phyloP scores from a whole-genome alignment of 2,888 invertebrate species.

The Parasteatoda lunata region DNA sequence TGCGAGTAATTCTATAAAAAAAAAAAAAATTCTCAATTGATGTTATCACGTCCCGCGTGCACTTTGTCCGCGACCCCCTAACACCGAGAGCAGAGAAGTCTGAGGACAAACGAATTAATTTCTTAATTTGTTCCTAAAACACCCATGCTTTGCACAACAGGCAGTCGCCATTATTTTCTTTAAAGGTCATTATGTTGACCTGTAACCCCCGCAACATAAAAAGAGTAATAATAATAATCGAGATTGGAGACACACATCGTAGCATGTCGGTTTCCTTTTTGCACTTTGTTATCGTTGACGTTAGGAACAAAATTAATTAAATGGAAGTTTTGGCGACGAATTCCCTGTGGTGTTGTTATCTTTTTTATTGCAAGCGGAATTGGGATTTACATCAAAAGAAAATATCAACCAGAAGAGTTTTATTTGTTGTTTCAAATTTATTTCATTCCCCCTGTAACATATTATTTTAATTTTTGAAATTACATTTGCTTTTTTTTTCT shows the following conservation, averaged over 20 bases:
- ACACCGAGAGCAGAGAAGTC: background rate
- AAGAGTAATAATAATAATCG: conserved; percentile 6
- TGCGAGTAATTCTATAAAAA: too few species aligned
- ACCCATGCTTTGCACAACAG: conserved; percentile 24
- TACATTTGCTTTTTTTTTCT: too few species aligned
- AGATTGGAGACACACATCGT: conserved; percentile 28
- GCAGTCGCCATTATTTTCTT: conserved; percentile 31
- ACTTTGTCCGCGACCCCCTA: conserved; percentile 10
- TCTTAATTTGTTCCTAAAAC: conserved; percentile 57
- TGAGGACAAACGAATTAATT: conserved; percentile 49
- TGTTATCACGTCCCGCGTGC: background rate
- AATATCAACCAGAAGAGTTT: too few species aligned
- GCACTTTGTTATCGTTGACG: background rate
- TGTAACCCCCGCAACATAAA: conserved; percentile 18
- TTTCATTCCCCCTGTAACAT: too few species aligned
- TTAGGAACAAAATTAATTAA: background rate
- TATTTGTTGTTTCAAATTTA: too few species aligned
- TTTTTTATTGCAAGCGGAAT: too few species aligned
- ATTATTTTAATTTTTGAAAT: too few species aligned
- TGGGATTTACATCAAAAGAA: too few species aligned
- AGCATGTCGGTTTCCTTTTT: conserved; percentile 21
- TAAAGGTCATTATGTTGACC: conserved; percentile 47
- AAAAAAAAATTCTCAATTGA: too few species aligned
- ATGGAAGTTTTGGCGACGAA: too few species aligned
- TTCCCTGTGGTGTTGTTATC: too few species aligned